Evolutionary conservation across 2,113 vertebrate species (phyloP).

Genomic region (Menura novaehollandiae): DNA sequence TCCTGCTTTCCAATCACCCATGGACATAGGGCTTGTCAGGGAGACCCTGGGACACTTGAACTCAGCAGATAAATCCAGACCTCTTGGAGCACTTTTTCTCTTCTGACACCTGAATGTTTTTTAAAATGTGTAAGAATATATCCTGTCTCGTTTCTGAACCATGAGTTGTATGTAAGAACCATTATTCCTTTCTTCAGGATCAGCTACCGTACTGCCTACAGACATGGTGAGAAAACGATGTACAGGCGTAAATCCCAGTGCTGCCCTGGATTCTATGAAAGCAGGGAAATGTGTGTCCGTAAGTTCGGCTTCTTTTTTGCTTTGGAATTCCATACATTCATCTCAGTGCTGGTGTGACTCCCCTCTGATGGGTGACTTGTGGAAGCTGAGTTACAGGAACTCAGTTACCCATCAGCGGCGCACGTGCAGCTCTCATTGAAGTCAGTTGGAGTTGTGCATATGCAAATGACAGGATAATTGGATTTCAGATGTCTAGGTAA

Average conservation of each 20-base stretch:
- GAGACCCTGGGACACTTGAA: background rate
- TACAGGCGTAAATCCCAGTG: slow-evolving; percentile 95
- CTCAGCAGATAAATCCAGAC: background rate
- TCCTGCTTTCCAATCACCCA: background rate
- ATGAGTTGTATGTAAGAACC: background rate
- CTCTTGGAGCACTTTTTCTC: background rate
- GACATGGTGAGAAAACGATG: slow-evolving; percentile 94
- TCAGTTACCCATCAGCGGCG: background rate
- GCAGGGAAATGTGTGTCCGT: slow-evolving; percentile 89
- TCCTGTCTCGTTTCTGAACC: background rate
- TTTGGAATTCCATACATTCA: background rate
- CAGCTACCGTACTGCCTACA: slow-evolving; percentile 92
- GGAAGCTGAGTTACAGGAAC: background rate
- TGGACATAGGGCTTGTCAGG: background rate
- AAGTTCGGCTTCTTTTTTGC: slow-evolving; percentile 64
- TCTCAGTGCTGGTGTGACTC: background rate
- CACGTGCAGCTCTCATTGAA: background rate
- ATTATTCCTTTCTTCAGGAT: slow-evolving; percentile 73
- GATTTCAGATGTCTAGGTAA: background rate
- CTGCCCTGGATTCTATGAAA: slow-evolving; percentile 94
- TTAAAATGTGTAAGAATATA: background rate
- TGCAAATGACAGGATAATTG: background rate
- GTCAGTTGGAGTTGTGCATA: background rate
- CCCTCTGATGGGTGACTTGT: background rate
- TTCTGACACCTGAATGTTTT: background rate